Evolutionary conservation across 2,797 vertebrate species (phyloP).

Genomic region (Yasuhikotakia modesta): DNA sequence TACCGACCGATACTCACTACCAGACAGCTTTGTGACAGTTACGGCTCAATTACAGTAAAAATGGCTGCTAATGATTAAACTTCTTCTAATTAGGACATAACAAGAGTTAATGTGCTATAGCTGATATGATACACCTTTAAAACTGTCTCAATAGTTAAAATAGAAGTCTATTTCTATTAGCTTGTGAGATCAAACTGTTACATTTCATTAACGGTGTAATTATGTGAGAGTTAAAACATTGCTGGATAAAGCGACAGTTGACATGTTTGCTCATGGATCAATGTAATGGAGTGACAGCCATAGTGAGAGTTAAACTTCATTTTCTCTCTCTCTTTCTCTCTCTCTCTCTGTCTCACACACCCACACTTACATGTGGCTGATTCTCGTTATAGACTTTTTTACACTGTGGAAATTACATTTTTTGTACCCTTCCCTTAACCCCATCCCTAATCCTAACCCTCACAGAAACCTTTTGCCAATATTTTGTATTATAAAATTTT

Average conservation of each 20-base stretch:
- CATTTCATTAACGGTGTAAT: not conserved
- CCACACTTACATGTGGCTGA: not conserved
- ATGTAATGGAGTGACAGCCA: constrained; percentile 39
- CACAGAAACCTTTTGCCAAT: too few species aligned
- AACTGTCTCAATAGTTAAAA: not conserved
- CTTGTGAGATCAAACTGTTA: too few species aligned
- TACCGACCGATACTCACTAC: not conserved
- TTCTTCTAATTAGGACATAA: not conserved
- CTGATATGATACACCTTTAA: not conserved
- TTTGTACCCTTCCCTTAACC: too few species aligned
- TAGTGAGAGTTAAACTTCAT: constrained; percentile 3
- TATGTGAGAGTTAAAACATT: not conserved
- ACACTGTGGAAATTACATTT: too few species aligned
- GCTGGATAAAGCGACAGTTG: not conserved
- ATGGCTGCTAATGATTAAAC: not conserved
- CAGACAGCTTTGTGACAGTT: not conserved
- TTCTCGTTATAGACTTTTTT: too few species aligned
- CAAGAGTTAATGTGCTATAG: not conserved
- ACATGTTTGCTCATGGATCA: constrained; percentile 15
- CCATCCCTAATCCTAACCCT: too few species aligned
- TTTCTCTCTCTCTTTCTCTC: too few species aligned
- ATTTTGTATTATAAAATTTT: too few species aligned
- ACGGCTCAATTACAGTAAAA: not conserved
- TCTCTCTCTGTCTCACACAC: not conserved
- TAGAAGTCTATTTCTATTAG: not conserved